A percentile compares a stretch with the other conserved stretches of the same genome.
phyloP scores from a whole-genome alignment of 2,888 invertebrate species.

The Cataglyphis cursor region DNA sequence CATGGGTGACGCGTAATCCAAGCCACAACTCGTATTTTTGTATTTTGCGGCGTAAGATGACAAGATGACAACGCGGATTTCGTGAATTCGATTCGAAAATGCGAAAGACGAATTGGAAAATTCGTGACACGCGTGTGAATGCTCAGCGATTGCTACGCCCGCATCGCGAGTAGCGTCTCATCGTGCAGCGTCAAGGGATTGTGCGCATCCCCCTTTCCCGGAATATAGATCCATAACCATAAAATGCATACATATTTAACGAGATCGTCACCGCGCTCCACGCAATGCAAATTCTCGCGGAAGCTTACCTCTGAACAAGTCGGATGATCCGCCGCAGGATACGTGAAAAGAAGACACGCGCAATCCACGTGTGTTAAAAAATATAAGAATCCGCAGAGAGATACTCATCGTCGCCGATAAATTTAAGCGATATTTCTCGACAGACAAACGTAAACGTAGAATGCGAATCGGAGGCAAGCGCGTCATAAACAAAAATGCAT shows the following conservation, averaged over 20 bases:
- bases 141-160: conserved; percentile 70
- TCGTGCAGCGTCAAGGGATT: conserved; percentile 50
- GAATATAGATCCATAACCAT: conserved; percentile 73
- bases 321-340: conserved; percentile 77
- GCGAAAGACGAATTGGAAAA: conserved; percentile 69
- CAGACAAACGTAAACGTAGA: neutral
- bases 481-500: neutral
- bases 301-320: conserved; percentile 81
- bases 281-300: conserved; percentile 86
- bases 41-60: conserved; percentile 19
- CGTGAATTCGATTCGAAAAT: conserved; percentile 67
- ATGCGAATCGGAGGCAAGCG: conserved; percentile 1
- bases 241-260: conserved; percentile 85
- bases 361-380: conserved; percentile 83
- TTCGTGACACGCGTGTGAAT: conserved; percentile 68
- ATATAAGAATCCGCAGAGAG: conserved; percentile 66
- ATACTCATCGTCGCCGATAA: neutral
- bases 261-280: conserved; percentile 72
- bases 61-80: conserved; percentile 26
- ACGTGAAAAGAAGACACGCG: conserved; percentile 65
- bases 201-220: conserved; percentile 62
- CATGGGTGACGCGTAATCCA: conserved; percentile 6
- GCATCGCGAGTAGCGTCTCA: conserved; percentile 65
- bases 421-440: conserved; percentile 59
- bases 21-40: conserved; percentile 47